A percentile compares a stretch with the other conserved stretches of the same genome.
Evolutionary conservation across 2,113 vertebrate species (phyloP).

Genomic region (Mirza zaza): DNA sequence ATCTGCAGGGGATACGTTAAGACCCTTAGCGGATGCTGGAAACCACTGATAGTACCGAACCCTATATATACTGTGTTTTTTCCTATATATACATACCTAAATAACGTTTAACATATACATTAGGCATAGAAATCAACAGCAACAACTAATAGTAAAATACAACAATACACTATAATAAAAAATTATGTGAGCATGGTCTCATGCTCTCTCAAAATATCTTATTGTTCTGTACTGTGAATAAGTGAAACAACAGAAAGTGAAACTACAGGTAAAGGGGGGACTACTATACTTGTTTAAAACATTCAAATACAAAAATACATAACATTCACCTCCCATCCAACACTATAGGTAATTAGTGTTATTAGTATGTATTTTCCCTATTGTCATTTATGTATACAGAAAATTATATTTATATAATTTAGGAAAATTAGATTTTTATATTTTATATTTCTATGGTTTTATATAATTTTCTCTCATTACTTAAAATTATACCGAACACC

Average conservation of each 20-base stretch:
- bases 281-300: not conserved
- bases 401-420: not conserved
- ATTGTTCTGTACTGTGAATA: not conserved
- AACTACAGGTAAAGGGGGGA: not conserved
- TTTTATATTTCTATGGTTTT: not conserved
- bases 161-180: not conserved
- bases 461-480: not conserved
- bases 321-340: not conserved
- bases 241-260: not conserved
- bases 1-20: not conserved
- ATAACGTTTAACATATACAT: not conserved
- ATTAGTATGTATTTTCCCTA: not conserved
- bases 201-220: not conserved
- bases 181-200: not conserved
- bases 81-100: not conserved
- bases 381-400: not conserved
- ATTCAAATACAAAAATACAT: slow-evolving; percentile 9
- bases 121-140: not conserved
- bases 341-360: not conserved
- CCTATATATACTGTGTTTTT: not conserved
- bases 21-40: not conserved
- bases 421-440: not conserved
- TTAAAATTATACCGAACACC: not conserved
- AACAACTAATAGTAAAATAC: not conserved
- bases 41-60: not conserved